Evolutionary conservation across 2,797 vertebrate genomes (phyloP).

Genomic region (Hydrocynus forskahlii): DNA sequence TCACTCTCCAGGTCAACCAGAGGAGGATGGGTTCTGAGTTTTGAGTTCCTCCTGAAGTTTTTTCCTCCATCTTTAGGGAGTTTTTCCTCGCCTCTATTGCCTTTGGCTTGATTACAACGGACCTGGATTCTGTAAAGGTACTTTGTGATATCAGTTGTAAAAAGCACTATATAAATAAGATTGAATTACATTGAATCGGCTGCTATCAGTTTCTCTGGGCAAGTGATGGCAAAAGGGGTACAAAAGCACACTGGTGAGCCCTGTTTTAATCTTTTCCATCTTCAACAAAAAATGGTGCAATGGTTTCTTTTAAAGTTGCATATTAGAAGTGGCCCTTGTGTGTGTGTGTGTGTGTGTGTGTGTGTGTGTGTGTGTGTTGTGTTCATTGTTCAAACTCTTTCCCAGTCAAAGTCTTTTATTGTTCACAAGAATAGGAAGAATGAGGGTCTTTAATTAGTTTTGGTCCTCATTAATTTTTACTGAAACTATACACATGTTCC

Average conservation of each 20-base stretch:
- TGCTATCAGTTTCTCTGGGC: background rate
- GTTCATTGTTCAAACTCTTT: background rate
- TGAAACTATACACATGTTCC: background rate
- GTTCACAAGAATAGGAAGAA: background rate
- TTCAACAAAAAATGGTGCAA: background rate
- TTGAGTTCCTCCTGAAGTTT: too few species aligned
- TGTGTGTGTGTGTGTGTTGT: background rate
- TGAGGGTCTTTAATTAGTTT: constrained; percentile 1
- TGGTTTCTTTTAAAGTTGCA: background rate
- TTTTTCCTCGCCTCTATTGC: too few species aligned
- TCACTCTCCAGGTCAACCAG: too few species aligned
- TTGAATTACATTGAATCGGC: too few species aligned
- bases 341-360: background rate
- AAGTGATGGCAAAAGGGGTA: background rate
- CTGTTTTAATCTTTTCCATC: background rate
- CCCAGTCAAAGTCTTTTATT: background rate
- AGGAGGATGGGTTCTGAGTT: too few species aligned
- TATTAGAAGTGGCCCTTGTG: background rate
- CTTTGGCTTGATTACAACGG: too few species aligned
- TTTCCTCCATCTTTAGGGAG: too few species aligned
- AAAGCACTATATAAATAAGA: too few species aligned
- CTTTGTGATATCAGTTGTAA: too few species aligned
- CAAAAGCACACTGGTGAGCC: too few species aligned
- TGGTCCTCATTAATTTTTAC: background rate
- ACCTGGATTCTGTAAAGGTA: too few species aligned